Base-by-base conservation (phyloP, 2,888 invertebrate genomes). In the Hipparchia semele region DNA sequence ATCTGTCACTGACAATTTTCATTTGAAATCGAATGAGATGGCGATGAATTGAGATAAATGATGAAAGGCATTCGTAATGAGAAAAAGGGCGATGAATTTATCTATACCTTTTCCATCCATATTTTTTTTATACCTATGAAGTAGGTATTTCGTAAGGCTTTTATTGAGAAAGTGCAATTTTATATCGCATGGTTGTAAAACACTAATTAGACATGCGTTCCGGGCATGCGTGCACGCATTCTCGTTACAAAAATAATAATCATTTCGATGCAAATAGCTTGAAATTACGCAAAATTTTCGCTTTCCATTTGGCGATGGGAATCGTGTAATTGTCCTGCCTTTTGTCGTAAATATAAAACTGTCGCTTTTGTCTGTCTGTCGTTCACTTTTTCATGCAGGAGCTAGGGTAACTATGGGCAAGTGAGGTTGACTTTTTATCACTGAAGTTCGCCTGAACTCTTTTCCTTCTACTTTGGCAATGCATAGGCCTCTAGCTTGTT, bases 201-300 rank as follows among this genome's bases (percentile, higher is more conserved):
- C 71, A 71, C 82, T 86, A 91, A 92, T 91, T 91, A 87, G 85
- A 84, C 82, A 86, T 88, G 87, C 88, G 84, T 86, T 83, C 81
- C 85, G 84, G 83, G 80, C 86, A 84, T 90, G 91, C 92, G 90
- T 90, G 90, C 89, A 89, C 89, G 90, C 90, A 88, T 79, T 78
- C 82, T 80, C 78, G 83, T 80, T 80, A 70, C 23, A 53, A 65
- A 65, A 75, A 77, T 82, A 90, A 90, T 90, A 89, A 87, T 81
- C 84, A 88, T 76, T 90, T 87, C 83, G 75, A 92, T 92, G 90
- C 89, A 90, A 91, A 92, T 91, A 85, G 81, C 83, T 80, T 88
- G 90, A 91, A 91, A 88, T 90, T 89, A 79, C 86, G 75, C 81
- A 82, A 83, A 88, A 84, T 88, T 88, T 89, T 86, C 83, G 84